A percentile compares a stretch with the other conserved stretches of the same genome.
These are phyloP conservation scores for Pseudochaenichthys georgianus DNA, from an alignment of 2,797 vertebrate species.

Conservation along the genomic window DNA sequence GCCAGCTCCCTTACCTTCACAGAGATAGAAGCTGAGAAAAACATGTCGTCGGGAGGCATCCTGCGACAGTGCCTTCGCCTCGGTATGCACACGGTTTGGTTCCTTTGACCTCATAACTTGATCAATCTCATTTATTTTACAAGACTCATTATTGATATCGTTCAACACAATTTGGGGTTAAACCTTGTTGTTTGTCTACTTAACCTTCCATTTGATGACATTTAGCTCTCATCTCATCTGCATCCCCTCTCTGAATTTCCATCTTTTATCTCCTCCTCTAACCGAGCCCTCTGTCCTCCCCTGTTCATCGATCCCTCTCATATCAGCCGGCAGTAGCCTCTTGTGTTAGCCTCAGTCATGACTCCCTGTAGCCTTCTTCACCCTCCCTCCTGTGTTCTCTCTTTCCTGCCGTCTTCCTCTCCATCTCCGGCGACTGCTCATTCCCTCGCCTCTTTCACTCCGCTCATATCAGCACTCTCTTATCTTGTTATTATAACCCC, in stretches of 20 bases:
- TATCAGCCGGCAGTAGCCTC: constrained; percentile 52
- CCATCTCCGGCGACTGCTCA: constrained; percentile 37
- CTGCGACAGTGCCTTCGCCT: constrained; percentile 96
- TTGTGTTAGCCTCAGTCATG: constrained; percentile 56
- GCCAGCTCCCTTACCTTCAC: constrained; percentile 97
- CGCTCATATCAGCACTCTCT: constrained; percentile 70
- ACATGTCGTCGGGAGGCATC: constrained; percentile 98
- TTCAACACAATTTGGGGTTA: background rate
- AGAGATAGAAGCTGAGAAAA: constrained; percentile 99
- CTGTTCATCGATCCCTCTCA: constrained; percentile 52
- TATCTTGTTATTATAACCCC: constrained; percentile 85
- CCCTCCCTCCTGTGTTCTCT: constrained; percentile 46
- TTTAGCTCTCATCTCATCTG: constrained; percentile 16
- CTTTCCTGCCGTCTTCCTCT: constrained; percentile 32
- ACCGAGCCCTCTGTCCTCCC: constrained; percentile 32
- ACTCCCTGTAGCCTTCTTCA: constrained; percentile 64
- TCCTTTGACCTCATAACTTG: background rate
- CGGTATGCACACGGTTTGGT: constrained; percentile 76
- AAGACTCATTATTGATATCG: background rate
- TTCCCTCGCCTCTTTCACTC: constrained; percentile 48
- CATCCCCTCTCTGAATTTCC: constrained; percentile 4
- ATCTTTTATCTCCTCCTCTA: constrained; percentile 35
- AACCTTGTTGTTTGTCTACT: background rate
- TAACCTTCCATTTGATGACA: background rate
- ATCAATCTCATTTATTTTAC: background rate